A percentile compares a stretch with the other conserved stretches of the same genome.
Evolutionary conservation across 2,113 vertebrate genomes (phyloP).

Genomic region (Otolemur garnettii): DNA sequence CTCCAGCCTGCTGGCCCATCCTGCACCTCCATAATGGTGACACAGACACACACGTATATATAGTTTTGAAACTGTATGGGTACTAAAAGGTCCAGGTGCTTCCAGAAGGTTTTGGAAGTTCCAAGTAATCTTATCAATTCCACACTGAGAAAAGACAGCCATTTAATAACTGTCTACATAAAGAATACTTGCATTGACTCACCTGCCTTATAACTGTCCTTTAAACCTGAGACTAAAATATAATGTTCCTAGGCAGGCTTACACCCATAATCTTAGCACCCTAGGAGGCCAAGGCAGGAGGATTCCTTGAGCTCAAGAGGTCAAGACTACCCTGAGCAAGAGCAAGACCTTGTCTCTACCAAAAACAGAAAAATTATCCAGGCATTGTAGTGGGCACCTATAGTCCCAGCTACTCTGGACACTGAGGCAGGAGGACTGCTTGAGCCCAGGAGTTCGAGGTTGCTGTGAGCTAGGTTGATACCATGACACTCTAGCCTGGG

Average conservation of each 20-base stretch:
- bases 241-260: not conserved
- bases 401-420: too few relatives aligned
- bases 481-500: too few relatives aligned
- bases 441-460: too few relatives aligned
- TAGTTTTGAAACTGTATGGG: not conserved
- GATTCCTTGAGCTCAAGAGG: too few relatives aligned
- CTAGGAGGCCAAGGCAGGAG: too few relatives aligned
- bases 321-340: too few relatives aligned
- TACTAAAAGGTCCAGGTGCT: not conserved
- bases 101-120: not conserved
- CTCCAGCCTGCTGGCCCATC: not conserved
- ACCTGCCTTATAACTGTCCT: constrained; percentile 25
- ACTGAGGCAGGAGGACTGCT: too few relatives aligned
- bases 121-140: not conserved
- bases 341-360: too few relatives aligned
- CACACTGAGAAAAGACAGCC: not conserved
- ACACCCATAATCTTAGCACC: too few relatives aligned
- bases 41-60: not conserved
- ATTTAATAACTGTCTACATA: not conserved
- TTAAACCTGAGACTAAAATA: not conserved
- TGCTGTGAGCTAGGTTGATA: too few relatives aligned
- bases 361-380: too few relatives aligned
- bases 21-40: not conserved
- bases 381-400: too few relatives aligned
- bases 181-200: not conserved